Base-by-base conservation (phyloP, 2,888 invertebrate genomes). In the Barypeithes pellucidus region DNA sequence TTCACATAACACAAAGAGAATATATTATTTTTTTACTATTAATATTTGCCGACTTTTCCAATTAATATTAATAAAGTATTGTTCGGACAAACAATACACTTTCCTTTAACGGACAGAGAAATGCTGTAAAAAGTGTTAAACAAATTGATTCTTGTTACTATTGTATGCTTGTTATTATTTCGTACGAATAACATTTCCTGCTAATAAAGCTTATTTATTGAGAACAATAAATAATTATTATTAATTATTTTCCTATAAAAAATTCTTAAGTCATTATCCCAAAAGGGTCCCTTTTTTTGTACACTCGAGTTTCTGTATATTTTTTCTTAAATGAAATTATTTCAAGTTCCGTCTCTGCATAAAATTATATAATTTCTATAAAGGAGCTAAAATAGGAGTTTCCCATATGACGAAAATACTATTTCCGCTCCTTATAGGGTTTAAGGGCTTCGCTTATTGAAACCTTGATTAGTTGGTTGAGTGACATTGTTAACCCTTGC, bases 91-190 rank as follows among this genome's bases (percentile, higher is more conserved):
- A 57, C 54, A 57, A 57, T 57, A 57, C 33, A 36, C 33, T 57
- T 57, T 57, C 54, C 54, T 57, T 57, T 57, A 33, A 16, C 33
- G 33, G 33, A 57, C 3, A 54, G n/a, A 29, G 29, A 54, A 54
- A 33, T 54, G 33, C 9, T 33, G 54, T 54, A 54, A 33, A 54
- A 54, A 16, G 16, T 33, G 33, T 54, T 33, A 33, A 54, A 33
- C 54, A 54, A 57, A 57, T 57, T 57, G 54, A 24, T 57, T 57
- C 54, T 33, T 57, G 54, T 57, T 8, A 57, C 54, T 57, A 57
- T 57, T 57, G 16, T 50, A 50, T 57, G 54, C 16, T 39, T 16
- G 29, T 36, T 16, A 14, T 33, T 57, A n/a, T 52, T 14, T 14
- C 7, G 16, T 36, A n/a, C 33, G 54, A 33, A 22, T 50, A 50